phyloP scores from a whole-genome alignment of 2,113 vertebrate genomes.

The Anser cygnoides region DNA sequence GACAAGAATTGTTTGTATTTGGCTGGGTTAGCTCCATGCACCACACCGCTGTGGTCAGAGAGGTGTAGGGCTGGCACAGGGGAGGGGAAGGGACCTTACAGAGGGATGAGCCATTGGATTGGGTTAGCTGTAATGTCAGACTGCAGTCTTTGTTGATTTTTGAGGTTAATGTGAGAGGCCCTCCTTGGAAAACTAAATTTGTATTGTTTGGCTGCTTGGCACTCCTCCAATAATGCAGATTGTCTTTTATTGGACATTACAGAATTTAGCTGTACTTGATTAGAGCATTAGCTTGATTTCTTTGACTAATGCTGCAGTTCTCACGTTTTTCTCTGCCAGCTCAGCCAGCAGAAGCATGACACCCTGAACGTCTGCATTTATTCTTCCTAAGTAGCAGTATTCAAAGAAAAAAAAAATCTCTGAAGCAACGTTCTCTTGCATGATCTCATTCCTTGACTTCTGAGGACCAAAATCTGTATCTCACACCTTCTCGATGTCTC shows the following conservation, averaged over 20 bases:
- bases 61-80: background rate
- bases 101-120: background rate
- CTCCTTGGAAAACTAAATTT: background rate
- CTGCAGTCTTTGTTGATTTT: background rate
- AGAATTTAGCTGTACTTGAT: conserved; percentile 24
- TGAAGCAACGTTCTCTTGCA: background rate
- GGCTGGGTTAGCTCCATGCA: background rate
- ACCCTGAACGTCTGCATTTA: background rate
- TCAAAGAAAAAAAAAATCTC: background rate
- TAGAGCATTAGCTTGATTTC: conserved; percentile 15
- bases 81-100: background rate
- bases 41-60: background rate
- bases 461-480: background rate
- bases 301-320: background rate
- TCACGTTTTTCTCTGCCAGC: background rate
- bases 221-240: background rate
- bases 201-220: background rate
- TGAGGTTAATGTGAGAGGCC: background rate
- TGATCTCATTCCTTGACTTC: background rate
- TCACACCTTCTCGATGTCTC: background rate
- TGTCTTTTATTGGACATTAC: conserved; percentile 2
- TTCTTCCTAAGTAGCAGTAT: background rate
- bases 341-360: conserved; percentile 17
- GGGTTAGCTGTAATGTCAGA: background rate
- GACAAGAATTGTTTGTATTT: background rate